Base-by-base conservation (phyloP, 1,140 invertebrate species). In the Rhynchophorus ferrugineus region DNA sequence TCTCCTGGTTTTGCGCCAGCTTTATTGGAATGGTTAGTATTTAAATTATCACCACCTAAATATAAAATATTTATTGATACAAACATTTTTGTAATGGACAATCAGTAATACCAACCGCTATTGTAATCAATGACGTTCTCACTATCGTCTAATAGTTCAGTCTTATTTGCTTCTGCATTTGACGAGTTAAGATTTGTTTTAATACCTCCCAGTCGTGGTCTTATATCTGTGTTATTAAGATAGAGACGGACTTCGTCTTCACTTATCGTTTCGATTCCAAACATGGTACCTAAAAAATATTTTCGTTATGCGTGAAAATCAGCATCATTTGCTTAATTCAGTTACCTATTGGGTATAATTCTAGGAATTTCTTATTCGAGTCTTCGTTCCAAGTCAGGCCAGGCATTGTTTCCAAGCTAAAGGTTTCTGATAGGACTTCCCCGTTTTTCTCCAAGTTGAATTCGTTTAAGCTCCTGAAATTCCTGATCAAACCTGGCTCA, bases 301-400 rank as follows among this genome's bases (percentile, higher is more conserved):
- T 48, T 39, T n/a, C 22, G 3, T 47, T 9, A 38, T 13, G n/a
- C n/a, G n/a, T n/a, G n/a, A n/a, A n/a, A n/a, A n/a, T n/a, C n/a
- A n/a, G n/a, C n/a, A n/a, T n/a, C n/a, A n/a, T n/a, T n/a, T n/a
- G n/a, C n/a, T 22, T 16, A 48, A 35, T 5, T 18, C 33, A 16
- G 48, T 39, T 81, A 38, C 80, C 79, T 24, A 77, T 73, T 0
- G 73, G 75, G 0, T 73, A 73, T 0, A 83, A 57, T 54, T 82
- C 78, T 9, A 71, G 65, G 59, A 84, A 83, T 61, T 80, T 82
- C 11, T 75, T 54, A 58, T 77, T 73, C 0, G 80, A 78, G 54
- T 76, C 74, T 8, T 76, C 64, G 0, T 79, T 78, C 81, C 82
- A 85, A 9, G 61, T 60, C 17, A 73, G 71, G 8, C 82, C 71